phyloP scores from a whole-genome alignment of 2,888 invertebrate genomes.

The Tipula confusa region DNA sequence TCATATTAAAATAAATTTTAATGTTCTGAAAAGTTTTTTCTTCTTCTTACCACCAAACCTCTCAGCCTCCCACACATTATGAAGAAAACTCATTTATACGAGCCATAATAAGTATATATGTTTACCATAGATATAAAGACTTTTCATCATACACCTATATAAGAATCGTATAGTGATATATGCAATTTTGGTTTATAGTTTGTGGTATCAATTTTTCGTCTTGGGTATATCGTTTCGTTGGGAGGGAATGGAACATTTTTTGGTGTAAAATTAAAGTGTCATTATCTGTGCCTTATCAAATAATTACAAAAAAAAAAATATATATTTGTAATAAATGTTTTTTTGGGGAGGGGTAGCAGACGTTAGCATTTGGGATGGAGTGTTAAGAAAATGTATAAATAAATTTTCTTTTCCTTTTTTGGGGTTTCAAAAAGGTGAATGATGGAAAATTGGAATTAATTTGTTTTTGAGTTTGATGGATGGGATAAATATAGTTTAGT shows the following conservation, averaged over 20 bases:
- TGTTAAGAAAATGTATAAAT: background rate
- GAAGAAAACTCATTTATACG: background rate
- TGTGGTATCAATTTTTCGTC: background rate
- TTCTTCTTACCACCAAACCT: background rate
- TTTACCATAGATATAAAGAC: background rate
- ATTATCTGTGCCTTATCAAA: conserved; percentile 13
- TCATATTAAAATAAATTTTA: background rate
- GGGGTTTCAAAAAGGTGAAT: background rate
- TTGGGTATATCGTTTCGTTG: too few species aligned
- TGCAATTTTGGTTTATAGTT: background rate
- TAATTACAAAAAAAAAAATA: conserved; percentile 13
- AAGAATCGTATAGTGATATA: background rate
- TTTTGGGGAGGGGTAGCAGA: background rate
- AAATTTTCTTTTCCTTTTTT: background rate
- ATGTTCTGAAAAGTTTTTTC: background rate
- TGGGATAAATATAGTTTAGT: background rate
- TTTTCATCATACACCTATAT: background rate
- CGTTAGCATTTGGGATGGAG: background rate
- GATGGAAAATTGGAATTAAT: conserved; percentile 12
- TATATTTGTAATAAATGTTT: background rate
- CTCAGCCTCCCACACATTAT: background rate
- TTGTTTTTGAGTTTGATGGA: conserved; percentile 25
- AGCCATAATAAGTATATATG: background rate
- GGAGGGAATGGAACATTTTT: background rate
- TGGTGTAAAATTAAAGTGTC: background rate